Evolutionary conservation across 2,888 invertebrate species (phyloP).

Genomic region (Rapana venosa): DNA sequence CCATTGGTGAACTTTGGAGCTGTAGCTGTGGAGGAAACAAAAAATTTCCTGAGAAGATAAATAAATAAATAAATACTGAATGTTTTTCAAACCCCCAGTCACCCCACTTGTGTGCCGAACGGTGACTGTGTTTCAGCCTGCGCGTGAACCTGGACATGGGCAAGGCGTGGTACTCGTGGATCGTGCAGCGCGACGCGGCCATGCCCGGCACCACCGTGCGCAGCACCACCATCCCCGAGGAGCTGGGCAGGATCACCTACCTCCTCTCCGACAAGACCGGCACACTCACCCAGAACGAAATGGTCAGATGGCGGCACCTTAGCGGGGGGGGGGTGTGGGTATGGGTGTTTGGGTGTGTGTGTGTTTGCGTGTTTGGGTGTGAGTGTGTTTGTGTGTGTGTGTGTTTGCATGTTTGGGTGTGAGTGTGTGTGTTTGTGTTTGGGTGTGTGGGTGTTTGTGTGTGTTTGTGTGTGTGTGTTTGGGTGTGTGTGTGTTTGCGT

Average conservation of each 20-base stretch:
- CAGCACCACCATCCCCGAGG: conserved; percentile 98
- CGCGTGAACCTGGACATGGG: conserved; percentile 99
- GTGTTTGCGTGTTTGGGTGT: no score
- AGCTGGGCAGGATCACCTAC: conserved; percentile 96
- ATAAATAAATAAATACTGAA: no score
- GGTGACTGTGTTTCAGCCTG: conserved; percentile 84
- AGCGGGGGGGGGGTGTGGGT: neutral
- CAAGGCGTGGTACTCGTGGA: conserved; percentile 97
- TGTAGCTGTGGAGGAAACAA: no score
- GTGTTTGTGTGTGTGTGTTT: neutral
- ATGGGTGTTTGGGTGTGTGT: no score
- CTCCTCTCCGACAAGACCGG: conserved; percentile 99
- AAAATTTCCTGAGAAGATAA: no score
- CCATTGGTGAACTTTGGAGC: no score
- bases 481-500: neutral
- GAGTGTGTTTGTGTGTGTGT: neutral
- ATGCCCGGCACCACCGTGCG: conserved; percentile 97
- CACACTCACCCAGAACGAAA: conserved; percentile 98
- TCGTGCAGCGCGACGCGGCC: conserved; percentile 94
- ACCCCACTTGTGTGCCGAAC: neutral
- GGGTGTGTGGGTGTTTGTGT: neutral
- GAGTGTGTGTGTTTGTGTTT: neutral
- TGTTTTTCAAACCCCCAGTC: no score
- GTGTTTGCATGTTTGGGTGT: neutral
- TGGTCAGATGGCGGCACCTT: conserved; percentile 82